Evolutionary conservation across 2,888 invertebrate genomes (phyloP).

Genomic region (Phasia obesa): DNA sequence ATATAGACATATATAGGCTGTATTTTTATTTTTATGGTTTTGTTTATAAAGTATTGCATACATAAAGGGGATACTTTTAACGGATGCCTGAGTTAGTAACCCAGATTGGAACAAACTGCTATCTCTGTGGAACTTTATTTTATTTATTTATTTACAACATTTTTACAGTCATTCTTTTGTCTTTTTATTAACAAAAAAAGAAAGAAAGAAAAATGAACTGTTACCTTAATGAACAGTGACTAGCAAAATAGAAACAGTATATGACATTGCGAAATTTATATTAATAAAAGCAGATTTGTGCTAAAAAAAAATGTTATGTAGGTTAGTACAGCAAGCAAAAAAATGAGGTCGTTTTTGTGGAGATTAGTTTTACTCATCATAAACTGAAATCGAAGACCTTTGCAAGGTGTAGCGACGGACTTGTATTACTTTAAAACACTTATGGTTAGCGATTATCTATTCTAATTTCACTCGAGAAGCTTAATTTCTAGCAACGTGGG

Average conservation of each 20-base stretch:
- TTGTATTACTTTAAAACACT: no score
- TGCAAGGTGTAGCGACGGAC: no score
- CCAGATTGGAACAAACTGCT: conserved; percentile 11
- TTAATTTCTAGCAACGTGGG: no score
- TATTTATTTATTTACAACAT: conserved; percentile 50
- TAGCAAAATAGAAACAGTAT: neutral
- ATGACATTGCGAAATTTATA: no score
- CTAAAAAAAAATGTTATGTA: no score
- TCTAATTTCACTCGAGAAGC: no score
- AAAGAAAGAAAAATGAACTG: neutral
- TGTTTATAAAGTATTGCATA: conserved; percentile 45
- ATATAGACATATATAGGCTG: conserved; percentile 11
- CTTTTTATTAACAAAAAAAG: neutral
- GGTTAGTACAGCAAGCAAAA: no score
- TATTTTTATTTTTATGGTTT: conserved; percentile 7
- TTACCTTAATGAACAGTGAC: conserved; percentile 1
- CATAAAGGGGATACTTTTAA: conserved; percentile 27
- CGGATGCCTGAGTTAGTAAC: conserved; percentile 34
- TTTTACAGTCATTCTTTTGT: conserved; percentile 36
- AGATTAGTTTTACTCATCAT: no score
- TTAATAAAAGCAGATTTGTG: no score
- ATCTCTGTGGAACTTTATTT: conserved; percentile 21
- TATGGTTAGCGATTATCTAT: no score
- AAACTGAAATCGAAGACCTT: no score
- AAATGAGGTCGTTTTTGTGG: no score